These are phyloP conservation scores for Lasius fuliginosus DNA, from an alignment of 2,888 invertebrate genomes.

Conservation along the genomic window DNA sequence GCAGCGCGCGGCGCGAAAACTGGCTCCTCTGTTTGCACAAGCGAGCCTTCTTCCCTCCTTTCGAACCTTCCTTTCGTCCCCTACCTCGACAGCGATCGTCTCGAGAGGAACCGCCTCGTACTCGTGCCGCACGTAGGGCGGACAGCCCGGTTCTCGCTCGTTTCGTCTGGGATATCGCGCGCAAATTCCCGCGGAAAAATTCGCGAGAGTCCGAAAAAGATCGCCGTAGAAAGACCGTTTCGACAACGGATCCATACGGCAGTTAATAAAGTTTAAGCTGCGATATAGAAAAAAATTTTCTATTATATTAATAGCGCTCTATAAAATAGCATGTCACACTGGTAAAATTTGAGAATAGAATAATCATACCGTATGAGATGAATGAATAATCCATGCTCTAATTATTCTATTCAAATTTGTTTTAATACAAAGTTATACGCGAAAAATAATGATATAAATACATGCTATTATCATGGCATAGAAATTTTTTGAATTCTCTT, in stretches of 20 bases:
- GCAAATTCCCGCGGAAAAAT: constrained; percentile 24
- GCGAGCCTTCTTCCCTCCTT: constrained; percentile 74
- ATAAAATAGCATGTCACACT: not conserved
- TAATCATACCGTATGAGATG: not conserved
- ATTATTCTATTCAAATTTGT: not conserved
- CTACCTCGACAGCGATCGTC: constrained; percentile 57
- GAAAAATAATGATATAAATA: not conserved
- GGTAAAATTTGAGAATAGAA: not conserved
- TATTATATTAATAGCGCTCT: not conserved
- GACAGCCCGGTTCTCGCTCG: constrained; percentile 72
- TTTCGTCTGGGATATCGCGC: constrained; percentile 40
- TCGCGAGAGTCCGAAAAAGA: not conserved
- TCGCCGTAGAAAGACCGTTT: not conserved
- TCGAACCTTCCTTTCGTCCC: constrained; percentile 66
- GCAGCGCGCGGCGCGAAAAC: constrained; percentile 80
- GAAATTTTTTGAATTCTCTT: not conserved
- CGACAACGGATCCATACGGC: not conserved
- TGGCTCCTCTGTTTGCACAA: constrained; percentile 82
- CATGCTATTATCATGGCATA: not conserved
- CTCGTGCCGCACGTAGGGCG: constrained; percentile 73
- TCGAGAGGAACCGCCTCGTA: constrained; percentile 69
- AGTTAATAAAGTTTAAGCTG: not conserved
- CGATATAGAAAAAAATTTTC: not conserved
- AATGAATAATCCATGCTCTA: not conserved
- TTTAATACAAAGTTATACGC: not conserved